Evolutionary conservation across 2,113 vertebrate species (phyloP).

Genomic region (Hipposideros armiger): DNA sequence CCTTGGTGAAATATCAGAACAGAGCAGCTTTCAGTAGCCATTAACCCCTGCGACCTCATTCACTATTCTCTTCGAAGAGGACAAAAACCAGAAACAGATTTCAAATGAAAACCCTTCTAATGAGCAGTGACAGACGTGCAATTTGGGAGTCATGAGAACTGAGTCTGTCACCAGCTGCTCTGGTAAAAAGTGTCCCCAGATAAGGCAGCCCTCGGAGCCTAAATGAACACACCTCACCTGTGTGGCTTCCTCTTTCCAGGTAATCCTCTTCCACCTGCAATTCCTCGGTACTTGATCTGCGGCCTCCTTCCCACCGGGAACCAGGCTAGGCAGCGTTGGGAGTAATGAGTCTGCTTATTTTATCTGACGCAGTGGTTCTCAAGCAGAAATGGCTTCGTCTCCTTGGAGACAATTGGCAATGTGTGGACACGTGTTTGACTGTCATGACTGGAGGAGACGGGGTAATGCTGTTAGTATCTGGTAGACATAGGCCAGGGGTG

Average conservation of each 20-base stretch:
- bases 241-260: not conserved
- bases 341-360: not conserved
- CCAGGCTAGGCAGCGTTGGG: not conserved
- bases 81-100: constrained; percentile 41
- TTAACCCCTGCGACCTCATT: constrained; percentile 14
- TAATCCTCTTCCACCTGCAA: not conserved
- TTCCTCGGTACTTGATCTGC: not conserved
- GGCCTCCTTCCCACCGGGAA: no score
- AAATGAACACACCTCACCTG: not conserved
- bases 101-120: not conserved
- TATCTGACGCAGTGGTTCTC: not conserved
- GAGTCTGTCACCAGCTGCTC: not conserved
- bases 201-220: not conserved
- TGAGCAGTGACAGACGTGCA: not conserved
- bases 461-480: rapidly evolving
- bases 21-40: constrained; percentile 34
- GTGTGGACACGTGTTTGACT: not conserved
- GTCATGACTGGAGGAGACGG: rapidly evolving
- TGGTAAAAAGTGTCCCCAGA: not conserved
- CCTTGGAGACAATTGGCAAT: not conserved
- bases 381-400: not conserved
- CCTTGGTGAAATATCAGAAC: not conserved
- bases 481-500: no score
- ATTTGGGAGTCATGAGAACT: not conserved
- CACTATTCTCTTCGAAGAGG: constrained; percentile 7